A percentile compares a stretch with the other conserved stretches of the same genome.
phyloP scores from a whole-genome alignment of 2,888 invertebrate species.

The Gastracanthus pulcherrimus region DNA sequence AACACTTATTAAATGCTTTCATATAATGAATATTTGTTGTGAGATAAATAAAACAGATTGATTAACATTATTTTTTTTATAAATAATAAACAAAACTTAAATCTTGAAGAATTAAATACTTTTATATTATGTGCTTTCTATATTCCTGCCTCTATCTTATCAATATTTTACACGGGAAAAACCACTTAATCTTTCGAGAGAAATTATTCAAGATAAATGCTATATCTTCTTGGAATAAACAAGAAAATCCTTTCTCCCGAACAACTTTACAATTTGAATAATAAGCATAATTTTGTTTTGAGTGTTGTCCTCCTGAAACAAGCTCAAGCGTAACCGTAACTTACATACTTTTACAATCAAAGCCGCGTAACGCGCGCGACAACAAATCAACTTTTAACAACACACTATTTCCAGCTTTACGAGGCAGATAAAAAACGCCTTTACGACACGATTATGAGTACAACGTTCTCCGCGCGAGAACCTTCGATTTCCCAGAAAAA shows the following conservation, averaged over 20 bases:
- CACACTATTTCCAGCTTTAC: conserved; percentile 14
- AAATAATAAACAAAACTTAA: too few species aligned
- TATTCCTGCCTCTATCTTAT: not conserved
- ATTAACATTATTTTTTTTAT: too few species aligned
- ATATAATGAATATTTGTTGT: too few species aligned
- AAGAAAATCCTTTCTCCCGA: too few species aligned
- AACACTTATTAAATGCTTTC: too few species aligned
- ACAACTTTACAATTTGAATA: too few species aligned
- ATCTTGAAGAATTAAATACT: too few species aligned
- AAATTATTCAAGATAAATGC: not conserved
- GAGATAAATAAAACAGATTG: too few species aligned
- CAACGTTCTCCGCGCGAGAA: not conserved
- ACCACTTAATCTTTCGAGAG: not conserved
- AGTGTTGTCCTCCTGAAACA: not conserved
- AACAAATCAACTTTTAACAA: conserved; percentile 37
- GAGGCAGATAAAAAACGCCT: conserved; percentile 27
- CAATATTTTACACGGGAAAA: not conserved
- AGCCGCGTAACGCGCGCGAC: not conserved
- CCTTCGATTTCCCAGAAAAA: conserved; percentile 32
- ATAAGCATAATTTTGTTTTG: not conserved
- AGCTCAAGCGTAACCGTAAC: not conserved
- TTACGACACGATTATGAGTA: conserved; percentile 7
- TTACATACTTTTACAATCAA: not conserved
- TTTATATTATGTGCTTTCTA: too few species aligned
- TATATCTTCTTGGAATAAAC: too few species aligned